Conservation (phyloP, 1,140 invertebrate species). For the Eumaeus atala region DNA sequence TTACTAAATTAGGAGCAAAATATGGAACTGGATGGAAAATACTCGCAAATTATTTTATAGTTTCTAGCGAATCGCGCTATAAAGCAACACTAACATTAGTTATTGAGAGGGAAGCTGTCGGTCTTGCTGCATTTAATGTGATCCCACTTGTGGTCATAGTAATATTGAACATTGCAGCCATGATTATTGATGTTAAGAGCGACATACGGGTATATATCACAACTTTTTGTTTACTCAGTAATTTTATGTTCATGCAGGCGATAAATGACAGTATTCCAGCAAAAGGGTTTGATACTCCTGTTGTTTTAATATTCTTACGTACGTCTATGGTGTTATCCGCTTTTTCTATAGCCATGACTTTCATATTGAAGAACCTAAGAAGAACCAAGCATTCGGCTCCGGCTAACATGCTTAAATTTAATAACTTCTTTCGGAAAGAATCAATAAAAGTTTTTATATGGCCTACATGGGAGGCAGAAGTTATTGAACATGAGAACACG, state of each 20-base stretch:
- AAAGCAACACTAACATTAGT: conserved; percentile 22
- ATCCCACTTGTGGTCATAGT: conserved; percentile 30
- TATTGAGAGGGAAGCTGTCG: conserved; percentile 31
- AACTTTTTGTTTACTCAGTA: conserved; percentile 30
- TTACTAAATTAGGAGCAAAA: conserved; percentile 24
- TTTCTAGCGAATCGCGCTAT: conserved; percentile 12
- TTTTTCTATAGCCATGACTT: conserved; percentile 24
- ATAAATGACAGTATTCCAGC: conserved; percentile 30
- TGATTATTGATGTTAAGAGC: conserved; percentile 19
- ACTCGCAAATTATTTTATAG: conserved; percentile 22
- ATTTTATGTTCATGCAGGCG: conserved; percentile 29
- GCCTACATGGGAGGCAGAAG: conserved; percentile 19
- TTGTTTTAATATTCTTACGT: conserved; percentile 30
- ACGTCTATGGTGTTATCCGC: conserved; percentile 30
- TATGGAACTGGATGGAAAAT: conserved; percentile 34
- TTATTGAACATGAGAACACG: conserved; percentile 7
- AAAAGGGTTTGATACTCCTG: conserved; percentile 28
- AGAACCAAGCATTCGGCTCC: conserved; percentile 15
- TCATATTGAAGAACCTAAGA: conserved; percentile 26
- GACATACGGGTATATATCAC: conserved; percentile 23
- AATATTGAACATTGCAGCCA: conserved; percentile 22
- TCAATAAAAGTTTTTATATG: conserved; percentile 25
- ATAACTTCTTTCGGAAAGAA: conserved; percentile 22
- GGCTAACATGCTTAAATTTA: conserved; percentile 23
- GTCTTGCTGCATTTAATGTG: conserved; percentile 27